Conservation (phyloP, 2,113 vertebrate species). For the Melospiza georgiana region DNA sequence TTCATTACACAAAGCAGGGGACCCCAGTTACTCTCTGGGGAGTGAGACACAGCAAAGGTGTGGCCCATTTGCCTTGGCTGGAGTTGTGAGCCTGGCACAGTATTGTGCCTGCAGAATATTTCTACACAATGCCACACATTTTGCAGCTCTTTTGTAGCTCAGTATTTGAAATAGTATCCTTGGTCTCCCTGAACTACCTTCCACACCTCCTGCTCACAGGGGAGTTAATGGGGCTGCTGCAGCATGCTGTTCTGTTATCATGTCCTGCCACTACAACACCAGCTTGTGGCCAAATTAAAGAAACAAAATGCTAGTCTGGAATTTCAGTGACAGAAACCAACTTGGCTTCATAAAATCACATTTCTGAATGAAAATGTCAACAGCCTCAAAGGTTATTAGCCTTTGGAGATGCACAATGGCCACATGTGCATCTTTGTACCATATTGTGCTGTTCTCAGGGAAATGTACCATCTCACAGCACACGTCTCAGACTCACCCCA, state of each 20-base stretch:
- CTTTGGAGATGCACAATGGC: not conserved
- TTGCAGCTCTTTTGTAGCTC: not conserved
- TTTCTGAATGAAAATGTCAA: slow-evolving; percentile 25
- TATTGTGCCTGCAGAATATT: not conserved
- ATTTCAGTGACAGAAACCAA: not conserved
- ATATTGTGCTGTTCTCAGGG: not conserved
- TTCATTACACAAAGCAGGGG: not conserved
- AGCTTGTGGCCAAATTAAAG: not conserved
- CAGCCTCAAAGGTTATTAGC: not conserved
- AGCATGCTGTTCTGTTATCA: not conserved
- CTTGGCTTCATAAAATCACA: not conserved
- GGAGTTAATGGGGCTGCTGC: not conserved
- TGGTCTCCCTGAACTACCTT: not conserved
- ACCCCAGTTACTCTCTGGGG: not conserved
- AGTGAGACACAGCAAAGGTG: not conserved
- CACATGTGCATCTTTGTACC: not conserved
- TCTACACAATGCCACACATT: not conserved
- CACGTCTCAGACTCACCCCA: slow-evolving; percentile 67
- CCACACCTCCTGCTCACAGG: not conserved
- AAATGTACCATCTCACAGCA: not conserved
- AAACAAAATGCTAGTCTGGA: not conserved
- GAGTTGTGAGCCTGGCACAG: not conserved
- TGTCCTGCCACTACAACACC: not conserved
- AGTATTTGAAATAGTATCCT: not conserved
- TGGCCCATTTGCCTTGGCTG: not conserved